These are phyloP conservation scores for Neopipo cinnamomea DNA, from an alignment of 2,113 vertebrate genomes.

Conservation along the genomic window DNA sequence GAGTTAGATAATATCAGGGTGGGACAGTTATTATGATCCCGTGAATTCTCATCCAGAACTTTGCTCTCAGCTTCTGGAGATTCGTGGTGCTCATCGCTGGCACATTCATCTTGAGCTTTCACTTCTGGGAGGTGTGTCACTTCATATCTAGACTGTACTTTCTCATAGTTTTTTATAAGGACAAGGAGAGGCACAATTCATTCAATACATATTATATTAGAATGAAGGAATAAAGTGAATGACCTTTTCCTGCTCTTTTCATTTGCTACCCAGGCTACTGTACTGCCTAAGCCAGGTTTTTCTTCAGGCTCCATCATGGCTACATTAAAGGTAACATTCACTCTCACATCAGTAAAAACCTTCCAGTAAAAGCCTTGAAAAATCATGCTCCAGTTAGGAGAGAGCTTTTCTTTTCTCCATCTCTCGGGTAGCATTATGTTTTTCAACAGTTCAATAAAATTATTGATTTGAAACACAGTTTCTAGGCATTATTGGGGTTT, in stretches of 20 bases:
- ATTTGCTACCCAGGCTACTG: background rate
- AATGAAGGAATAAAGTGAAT: background rate
- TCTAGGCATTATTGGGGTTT: background rate
- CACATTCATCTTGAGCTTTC: background rate
- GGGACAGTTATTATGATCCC: background rate
- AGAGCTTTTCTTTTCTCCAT: background rate
- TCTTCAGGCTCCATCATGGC: background rate
- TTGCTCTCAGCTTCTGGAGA: background rate
- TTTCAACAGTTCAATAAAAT: background rate
- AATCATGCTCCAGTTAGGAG: background rate
- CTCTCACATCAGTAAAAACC: background rate
- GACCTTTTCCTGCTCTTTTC: background rate
- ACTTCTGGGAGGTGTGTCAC: background rate
- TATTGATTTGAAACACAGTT: background rate
- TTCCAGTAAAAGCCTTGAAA: background rate
- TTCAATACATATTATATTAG: background rate
- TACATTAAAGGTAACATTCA: background rate
- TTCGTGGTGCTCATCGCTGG: constrained; percentile 2
- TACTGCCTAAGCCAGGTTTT: background rate
- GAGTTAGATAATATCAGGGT: constrained; percentile 39
- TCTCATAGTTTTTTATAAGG: background rate
- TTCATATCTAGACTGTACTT: background rate
- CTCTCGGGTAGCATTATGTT: background rate
- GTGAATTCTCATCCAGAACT: background rate
- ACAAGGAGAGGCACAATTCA: background rate